phyloP scores from a whole-genome alignment of 1,140 invertebrate species.

The Holotrichia oblita region DNA sequence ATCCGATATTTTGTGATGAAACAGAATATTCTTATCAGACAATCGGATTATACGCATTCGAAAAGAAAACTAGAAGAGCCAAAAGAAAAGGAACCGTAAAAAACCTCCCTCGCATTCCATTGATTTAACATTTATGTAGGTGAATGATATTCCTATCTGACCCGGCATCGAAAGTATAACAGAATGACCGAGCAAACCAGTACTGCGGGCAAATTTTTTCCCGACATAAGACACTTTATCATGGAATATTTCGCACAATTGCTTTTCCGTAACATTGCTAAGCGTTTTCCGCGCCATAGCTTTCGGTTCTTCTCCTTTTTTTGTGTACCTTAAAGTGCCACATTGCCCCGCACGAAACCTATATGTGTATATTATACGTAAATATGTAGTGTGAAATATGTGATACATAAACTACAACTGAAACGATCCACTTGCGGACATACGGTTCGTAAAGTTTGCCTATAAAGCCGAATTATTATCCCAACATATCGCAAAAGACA shows the following conservation, averaged over 20 bases:
- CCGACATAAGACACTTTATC: slow-evolving; percentile 43
- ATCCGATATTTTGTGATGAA: slow-evolving; percentile 29
- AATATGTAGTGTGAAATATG: slow-evolving; percentile 35
- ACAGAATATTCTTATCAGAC: slow-evolving; percentile 27
- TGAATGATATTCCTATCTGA: slow-evolving; percentile 29
- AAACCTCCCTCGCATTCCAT: slow-evolving; percentile 13
- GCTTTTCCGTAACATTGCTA: slow-evolving; percentile 43
- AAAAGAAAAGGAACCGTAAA: slow-evolving; percentile 24
- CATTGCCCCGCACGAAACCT: background rate
- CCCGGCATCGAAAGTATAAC: background rate
- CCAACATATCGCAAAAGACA: slow-evolving; percentile 7
- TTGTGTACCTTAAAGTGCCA: slow-evolving; percentile 22
- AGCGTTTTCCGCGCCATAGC: slow-evolving; percentile 46
- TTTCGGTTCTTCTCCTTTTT: slow-evolving; percentile 16
- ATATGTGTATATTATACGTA: slow-evolving; percentile 29
- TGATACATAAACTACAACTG: slow-evolving; percentile 7
- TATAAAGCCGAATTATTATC: slow-evolving; percentile 19
- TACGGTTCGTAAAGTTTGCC: background rate
- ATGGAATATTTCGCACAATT: slow-evolving; percentile 44
- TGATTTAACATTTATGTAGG: slow-evolving; percentile 36
- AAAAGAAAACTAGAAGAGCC: background rate
- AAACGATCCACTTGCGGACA: background rate
- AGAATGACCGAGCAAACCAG: background rate
- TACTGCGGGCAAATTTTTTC: slow-evolving; percentile 10
- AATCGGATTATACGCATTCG: slow-evolving; percentile 33